Evolutionary conservation across 2,888 invertebrate species (phyloP).

Genomic region (Crossocerus cetratus): DNA sequence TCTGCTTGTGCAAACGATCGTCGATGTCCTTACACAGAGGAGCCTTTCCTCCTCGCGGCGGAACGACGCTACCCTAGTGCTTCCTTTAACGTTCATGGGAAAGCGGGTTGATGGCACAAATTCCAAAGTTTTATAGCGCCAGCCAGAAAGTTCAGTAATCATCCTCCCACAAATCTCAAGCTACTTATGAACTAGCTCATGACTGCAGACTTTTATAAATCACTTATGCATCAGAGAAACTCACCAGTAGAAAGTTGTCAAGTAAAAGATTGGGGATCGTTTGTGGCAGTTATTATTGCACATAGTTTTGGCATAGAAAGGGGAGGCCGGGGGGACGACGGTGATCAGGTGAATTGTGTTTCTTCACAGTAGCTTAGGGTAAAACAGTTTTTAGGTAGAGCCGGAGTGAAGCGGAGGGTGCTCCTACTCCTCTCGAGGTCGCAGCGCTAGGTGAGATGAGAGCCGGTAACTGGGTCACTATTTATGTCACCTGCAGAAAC

Average conservation of each 20-base stretch:
- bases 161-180: neutral
- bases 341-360: too few species aligned
- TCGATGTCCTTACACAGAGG: neutral
- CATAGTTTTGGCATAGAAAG: too few species aligned
- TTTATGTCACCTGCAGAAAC: slow-evolving; percentile 60
- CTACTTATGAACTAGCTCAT: neutral
- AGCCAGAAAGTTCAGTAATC: slow-evolving; percentile 25
- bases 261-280: too few species aligned
- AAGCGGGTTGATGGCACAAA: slow-evolving; percentile 11
- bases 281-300: too few species aligned
- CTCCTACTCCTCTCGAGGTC: slow-evolving; percentile 37
- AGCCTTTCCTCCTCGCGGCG: neutral
- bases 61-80: neutral
- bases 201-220: neutral
- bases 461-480: slow-evolving; percentile 56
- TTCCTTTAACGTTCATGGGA: slow-evolving; percentile 11
- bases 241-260: neutral
- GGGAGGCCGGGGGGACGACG: too few species aligned
- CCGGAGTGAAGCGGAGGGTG: slow-evolving; percentile 34
- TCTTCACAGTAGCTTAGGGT: too few species aligned
- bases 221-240: neutral
- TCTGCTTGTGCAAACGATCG: slow-evolving; percentile 33
- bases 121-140: slow-evolving; percentile 24
- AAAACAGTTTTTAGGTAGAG: neutral
- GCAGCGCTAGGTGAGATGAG: slow-evolving; percentile 19